Conservation (phyloP, 1,140 invertebrate species). For the Limonius californicus region DNA sequence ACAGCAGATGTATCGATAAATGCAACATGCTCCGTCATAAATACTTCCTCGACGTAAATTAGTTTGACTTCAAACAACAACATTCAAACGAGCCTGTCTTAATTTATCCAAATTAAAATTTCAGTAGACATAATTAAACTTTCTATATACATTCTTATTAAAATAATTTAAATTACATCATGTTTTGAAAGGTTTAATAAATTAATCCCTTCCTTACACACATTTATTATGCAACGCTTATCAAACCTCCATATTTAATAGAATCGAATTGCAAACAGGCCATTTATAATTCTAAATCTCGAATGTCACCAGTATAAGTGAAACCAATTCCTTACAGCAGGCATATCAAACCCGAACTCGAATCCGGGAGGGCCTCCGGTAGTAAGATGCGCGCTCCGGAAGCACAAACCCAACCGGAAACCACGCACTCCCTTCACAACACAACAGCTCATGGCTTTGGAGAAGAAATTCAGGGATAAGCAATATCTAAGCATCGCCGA, state of each 20-base stretch:
- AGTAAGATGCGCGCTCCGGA: constrained; percentile 44
- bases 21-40: not conserved
- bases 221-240: too few relatives aligned
- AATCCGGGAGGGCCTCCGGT: constrained; percentile 39
- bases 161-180: too few relatives aligned
- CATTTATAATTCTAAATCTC: not conserved
- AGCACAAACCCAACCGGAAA: constrained; percentile 90
- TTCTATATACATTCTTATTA: too few relatives aligned
- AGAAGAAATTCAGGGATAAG: constrained; percentile 94
- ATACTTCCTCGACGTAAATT: too few relatives aligned
- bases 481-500: constrained; percentile 96
- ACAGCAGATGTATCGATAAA: too few relatives aligned
- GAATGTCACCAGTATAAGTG: not conserved
- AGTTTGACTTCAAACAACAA: too few relatives aligned
- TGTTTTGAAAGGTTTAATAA: too few relatives aligned
- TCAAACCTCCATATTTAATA: too few relatives aligned
- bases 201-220: too few relatives aligned
- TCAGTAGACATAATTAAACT: not conserved
- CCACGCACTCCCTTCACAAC: constrained; percentile 97
- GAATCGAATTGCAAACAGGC: too few relatives aligned
- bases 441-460: constrained; percentile 88
- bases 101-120: too few relatives aligned
- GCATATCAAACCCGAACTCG: constrained; percentile 3
- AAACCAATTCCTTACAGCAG: constrained; percentile 6
- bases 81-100: too few relatives aligned